A percentile compares a stretch with the other conserved stretches of the same genome.
Evolutionary conservation across 1,140 invertebrate species (phyloP).

Genomic region (Drosophila prosaltans): DNA sequence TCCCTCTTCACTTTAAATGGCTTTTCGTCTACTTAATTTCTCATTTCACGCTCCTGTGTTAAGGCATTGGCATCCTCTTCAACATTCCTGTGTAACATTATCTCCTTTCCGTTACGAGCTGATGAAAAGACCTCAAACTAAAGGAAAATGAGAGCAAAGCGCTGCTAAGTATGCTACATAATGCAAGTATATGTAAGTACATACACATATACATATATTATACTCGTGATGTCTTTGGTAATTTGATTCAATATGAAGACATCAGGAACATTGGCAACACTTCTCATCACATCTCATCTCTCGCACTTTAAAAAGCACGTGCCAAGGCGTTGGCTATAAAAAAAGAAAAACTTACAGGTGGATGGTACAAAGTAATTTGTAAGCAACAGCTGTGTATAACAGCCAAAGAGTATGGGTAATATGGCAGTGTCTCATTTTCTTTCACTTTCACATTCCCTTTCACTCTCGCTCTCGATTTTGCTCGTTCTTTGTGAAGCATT

Average conservation of each 20-base stretch:
- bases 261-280: background rate
- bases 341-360: conserved; percentile 6
- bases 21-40: background rate
- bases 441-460: background rate
- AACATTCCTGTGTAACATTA: conserved; percentile 1
- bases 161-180: conserved; percentile 11
- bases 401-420: background rate
- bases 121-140: background rate
- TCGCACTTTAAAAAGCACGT: conserved; percentile 14
- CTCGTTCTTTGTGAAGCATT: conserved; percentile 1
- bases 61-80: background rate
- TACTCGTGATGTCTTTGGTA: conserved; percentile 4
- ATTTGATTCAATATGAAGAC: conserved; percentile 18
- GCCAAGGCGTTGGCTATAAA: conserved; percentile 20
- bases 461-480: background rate
- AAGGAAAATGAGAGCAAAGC: background rate
- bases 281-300: background rate
- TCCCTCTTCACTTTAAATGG: background rate
- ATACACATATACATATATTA: background rate
- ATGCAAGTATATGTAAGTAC: too few relatives aligned
- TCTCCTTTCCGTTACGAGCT: background rate
- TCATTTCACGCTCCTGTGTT: background rate
- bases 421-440: background rate
- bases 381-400: conserved; percentile 20
- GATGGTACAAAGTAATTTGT: conserved; percentile 13